Percentiles rank a stretch among this genome's conserved stretches.
Evolutionary conservation across 1,140 invertebrate species (phyloP).

Genomic region (Lerema accius): DNA sequence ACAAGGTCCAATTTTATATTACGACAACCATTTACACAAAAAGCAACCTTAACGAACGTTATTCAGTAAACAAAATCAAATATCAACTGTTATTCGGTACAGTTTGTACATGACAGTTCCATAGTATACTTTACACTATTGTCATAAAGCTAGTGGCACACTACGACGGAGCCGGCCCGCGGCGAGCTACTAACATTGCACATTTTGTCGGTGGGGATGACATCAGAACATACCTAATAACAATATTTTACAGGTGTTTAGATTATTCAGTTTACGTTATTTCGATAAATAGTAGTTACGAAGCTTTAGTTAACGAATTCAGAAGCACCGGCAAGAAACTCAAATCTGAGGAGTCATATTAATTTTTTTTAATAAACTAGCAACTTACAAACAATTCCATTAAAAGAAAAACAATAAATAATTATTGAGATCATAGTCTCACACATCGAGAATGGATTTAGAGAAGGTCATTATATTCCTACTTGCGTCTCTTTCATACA

Average conservation of each 20-base stretch:
- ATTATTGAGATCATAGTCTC: too few species aligned
- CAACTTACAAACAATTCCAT: too few species aligned
- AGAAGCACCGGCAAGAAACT: background rate
- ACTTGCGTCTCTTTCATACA: too few species aligned
- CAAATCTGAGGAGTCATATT: too few species aligned
- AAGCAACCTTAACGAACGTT: conserved; percentile 47
- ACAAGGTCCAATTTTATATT: too few species aligned
- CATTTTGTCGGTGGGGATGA: conserved; percentile 4
- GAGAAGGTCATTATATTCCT: too few species aligned
- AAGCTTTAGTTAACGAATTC: too few species aligned
- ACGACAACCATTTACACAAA: too few species aligned
- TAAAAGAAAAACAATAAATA: too few species aligned
- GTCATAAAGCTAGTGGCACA: conserved; percentile 50
- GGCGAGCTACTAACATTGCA: conserved; percentile 10
- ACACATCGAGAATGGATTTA: too few species aligned
- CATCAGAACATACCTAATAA: background rate
- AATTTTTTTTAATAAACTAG: too few species aligned
- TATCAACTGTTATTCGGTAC: conserved; percentile 45
- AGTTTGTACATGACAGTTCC: conserved; percentile 64
- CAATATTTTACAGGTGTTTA: background rate
- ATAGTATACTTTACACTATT: conserved; percentile 58
- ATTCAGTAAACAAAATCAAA: conserved; percentile 49
- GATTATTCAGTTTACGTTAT: background rate
- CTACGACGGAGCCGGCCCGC: conserved; percentile 11
- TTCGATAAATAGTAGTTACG: too few species aligned